These are phyloP conservation scores for Malachius bipustulatus DNA, from an alignment of 2,888 invertebrate species.

Conservation along the genomic window DNA sequence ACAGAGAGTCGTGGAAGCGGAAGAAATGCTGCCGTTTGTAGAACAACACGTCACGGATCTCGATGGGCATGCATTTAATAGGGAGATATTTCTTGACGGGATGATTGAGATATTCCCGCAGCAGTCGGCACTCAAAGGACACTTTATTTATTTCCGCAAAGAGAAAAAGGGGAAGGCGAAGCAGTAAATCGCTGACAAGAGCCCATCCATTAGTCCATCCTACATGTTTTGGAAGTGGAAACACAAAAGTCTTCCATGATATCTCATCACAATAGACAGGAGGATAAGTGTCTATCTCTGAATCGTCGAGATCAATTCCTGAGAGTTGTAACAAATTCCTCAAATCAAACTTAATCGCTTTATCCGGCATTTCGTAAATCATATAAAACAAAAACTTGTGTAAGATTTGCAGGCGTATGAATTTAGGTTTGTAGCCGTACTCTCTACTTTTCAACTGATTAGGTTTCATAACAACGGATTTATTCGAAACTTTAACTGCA, in stretches of 20 bases:
- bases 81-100: constrained; percentile 53
- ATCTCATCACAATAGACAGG: constrained; percentile 41
- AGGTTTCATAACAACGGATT: no score
- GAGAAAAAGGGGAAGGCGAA: constrained; percentile 58
- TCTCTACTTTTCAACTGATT: constrained; percentile 33
- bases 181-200: constrained; percentile 53
- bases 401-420: constrained; percentile 49
- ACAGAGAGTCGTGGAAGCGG: constrained; percentile 43
- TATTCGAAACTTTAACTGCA: no score
- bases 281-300: constrained; percentile 19
- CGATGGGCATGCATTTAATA: constrained; percentile 46
- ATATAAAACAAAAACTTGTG: constrained; percentile 59
- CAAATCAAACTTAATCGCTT: no score
- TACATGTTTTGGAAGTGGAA: constrained; percentile 48
- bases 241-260: constrained; percentile 61
- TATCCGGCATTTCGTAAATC: constrained; percentile 37
- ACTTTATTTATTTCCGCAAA: constrained; percentile 55
- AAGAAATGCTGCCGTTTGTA: constrained; percentile 47
- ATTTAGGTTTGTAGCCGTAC: constrained; percentile 51
- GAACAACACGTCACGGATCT: constrained; percentile 42
- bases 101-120: constrained; percentile 49
- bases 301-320: not conserved
- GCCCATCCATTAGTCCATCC: constrained; percentile 53
- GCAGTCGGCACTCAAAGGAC: constrained; percentile 42
- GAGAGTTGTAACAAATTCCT: not conserved